phyloP scores from a whole-genome alignment of 2,113 vertebrate species.

The Hemicordylus capensis region DNA sequence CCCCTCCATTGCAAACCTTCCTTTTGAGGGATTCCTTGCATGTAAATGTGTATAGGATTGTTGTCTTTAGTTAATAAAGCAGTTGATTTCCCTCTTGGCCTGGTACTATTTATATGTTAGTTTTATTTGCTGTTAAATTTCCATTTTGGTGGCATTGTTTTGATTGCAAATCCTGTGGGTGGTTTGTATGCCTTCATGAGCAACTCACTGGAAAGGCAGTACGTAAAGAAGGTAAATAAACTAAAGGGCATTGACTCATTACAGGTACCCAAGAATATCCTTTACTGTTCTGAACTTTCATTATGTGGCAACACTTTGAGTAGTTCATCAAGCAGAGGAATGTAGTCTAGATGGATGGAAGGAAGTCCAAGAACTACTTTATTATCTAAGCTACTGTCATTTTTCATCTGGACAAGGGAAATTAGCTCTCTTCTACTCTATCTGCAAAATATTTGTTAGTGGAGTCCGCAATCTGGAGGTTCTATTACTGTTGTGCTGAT shows the following conservation, averaged over 20 bases:
- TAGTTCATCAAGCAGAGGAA: not conserved
- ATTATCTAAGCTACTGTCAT: not conserved
- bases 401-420: conserved; percentile 7
- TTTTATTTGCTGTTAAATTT: not conserved
- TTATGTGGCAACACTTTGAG: not conserved
- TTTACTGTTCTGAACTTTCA: not conserved
- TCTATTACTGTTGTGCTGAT: not conserved
- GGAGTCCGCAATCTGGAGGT: not conserved
- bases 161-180: not conserved
- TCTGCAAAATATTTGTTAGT: not conserved
- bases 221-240: not conserved
- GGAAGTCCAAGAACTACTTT: not conserved
- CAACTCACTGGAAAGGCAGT: not conserved
- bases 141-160: not conserved
- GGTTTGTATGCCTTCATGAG: not conserved
- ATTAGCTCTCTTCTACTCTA: not conserved
- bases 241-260: not conserved
- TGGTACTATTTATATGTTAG: not conserved
- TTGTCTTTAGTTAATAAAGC: not conserved
- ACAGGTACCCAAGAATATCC: not conserved
- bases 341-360: not conserved
- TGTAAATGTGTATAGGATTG: not conserved
- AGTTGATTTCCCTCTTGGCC: not conserved
- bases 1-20: not conserved
- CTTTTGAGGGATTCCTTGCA: not conserved